Base-by-base conservation (phyloP, 2,797 vertebrate species). In the Mus caroli region DNA sequence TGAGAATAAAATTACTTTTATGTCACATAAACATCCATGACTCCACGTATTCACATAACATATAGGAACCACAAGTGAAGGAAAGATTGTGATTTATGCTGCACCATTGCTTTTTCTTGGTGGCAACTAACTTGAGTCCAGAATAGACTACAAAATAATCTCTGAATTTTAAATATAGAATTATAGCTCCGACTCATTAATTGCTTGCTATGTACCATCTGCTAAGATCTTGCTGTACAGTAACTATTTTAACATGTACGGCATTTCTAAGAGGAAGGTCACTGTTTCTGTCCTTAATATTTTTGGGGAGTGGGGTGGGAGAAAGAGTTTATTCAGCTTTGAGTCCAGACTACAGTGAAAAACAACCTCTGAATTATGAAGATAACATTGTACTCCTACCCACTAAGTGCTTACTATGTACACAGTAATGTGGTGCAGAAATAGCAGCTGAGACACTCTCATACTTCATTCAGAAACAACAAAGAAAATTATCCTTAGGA, bases 401-500 rank as follows among this genome's bases (percentile, higher is more conserved):
- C 52, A 64, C 40, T 4, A 31, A 67, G 60, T 91, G 12, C 37
- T 92, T 92, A 83, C 50, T 93, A 6, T 87, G n/a, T 80, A 90
- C 67, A 97, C 94, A 96, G 50, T 2, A 0, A 93, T 69, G 50
- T 1, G 6, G 58, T 88, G 64, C 89, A 95, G 84, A 54, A 92
- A 80, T 28, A 92, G 79, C 88, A 95, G 73, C 73, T 28, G 10
- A 96, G 84, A 85, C 6, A 52, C 76, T 93, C 76, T 88, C 1
- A 0, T 93, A 77, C 85, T 95, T 95, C 88, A 86, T 79, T 94
- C 86, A 95, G 56, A 90, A 97, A 93, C 12, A 94, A 94, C 91
- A 96, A 94, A 85, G 9, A 56, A 92, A 94, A 97, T 95, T 92
- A 96, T 95, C 73, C 86, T 95, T 88, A 96, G 69, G 62, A 96